Evolutionary conservation across 2,888 invertebrate genomes (phyloP).

Genomic region (Seira ritae): DNA sequence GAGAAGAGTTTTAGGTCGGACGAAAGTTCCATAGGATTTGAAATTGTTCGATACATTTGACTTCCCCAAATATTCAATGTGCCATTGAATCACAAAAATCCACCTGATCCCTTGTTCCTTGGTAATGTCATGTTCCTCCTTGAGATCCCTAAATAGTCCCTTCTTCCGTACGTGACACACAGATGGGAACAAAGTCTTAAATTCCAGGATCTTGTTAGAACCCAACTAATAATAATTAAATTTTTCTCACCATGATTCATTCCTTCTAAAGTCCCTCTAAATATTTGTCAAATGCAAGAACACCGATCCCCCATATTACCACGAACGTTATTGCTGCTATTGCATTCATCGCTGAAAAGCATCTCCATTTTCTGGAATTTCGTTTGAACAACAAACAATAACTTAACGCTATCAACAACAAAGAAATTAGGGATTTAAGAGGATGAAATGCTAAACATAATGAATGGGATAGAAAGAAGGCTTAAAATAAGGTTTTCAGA

Average conservation of each 20-base stretch:
- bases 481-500: too few species aligned
- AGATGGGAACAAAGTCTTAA: conserved; percentile 20
- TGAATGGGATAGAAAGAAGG: conserved; percentile 20
- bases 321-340: neutral
- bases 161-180: conserved; percentile 53
- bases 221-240: conserved; percentile 48
- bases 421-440: conserved; percentile 24
- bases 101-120: too few species aligned
- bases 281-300: conserved; percentile 42
- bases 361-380: neutral
- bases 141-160: conserved; percentile 15
- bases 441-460: neutral
- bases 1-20: too few species aligned
- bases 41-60: too few species aligned
- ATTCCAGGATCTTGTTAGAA: conserved; percentile 42
- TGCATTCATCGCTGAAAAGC: neutral
- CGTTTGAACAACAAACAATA: conserved; percentile 22
- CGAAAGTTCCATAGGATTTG: too few species aligned
- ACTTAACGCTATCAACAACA: conserved; percentile 7
- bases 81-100: conserved; percentile 55
- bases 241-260: conserved; percentile 42
- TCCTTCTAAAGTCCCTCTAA: conserved; percentile 33
- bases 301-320: conserved; percentile 12
- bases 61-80: too few species aligned
- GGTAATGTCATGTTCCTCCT: neutral